Evolutionary conservation across 1,140 invertebrate species (phyloP).

Genomic region (Cecropterus lyciades): DNA sequence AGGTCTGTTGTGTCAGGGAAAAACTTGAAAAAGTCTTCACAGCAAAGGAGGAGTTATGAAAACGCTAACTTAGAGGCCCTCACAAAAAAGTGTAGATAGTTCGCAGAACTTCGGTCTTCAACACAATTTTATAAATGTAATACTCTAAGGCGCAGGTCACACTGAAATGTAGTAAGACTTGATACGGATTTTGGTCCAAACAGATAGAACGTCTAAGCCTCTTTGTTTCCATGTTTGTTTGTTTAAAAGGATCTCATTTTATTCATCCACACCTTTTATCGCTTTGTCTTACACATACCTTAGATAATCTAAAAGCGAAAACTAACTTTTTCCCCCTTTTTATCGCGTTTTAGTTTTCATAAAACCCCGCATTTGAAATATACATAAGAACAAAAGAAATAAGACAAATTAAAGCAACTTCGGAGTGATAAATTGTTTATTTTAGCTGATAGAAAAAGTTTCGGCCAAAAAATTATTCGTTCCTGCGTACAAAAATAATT

Average conservation of each 20-base stretch:
- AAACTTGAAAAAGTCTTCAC: constrained; percentile 69
- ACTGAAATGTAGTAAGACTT: too few relatives aligned
- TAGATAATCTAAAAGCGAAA: constrained; percentile 56
- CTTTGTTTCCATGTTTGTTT: too few relatives aligned
- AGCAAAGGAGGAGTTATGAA: constrained; percentile 76
- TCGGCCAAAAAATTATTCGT: constrained; percentile 17
- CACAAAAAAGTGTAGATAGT: constrained; percentile 66
- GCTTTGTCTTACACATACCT: constrained; percentile 12
- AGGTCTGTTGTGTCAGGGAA: constrained; percentile 62
- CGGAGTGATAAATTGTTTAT: constrained; percentile 34
- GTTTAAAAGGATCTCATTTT: too few relatives aligned
- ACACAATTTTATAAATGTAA: constrained; percentile 72
- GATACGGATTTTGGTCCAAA: too few relatives aligned
- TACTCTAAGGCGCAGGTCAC: constrained; percentile 12
- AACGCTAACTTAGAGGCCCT: constrained; percentile 68
- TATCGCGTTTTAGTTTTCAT: constrained; percentile 3
- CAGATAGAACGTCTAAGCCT: too few relatives aligned
- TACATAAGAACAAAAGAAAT: constrained; percentile 18
- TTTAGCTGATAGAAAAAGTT: constrained; percentile 30
- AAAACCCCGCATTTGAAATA: constrained; percentile 20
- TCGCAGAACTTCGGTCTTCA: constrained; percentile 63
- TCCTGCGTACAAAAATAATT: constrained; percentile 20
- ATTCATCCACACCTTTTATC: too few relatives aligned
- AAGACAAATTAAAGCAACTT: constrained; percentile 37
- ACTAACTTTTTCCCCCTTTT: constrained; percentile 51